Evolutionary conservation across 2,113 vertebrate species (phyloP), one percentile per base, ranked within the genome.

Genomic region (Diphyllodes magnificus): DNA sequence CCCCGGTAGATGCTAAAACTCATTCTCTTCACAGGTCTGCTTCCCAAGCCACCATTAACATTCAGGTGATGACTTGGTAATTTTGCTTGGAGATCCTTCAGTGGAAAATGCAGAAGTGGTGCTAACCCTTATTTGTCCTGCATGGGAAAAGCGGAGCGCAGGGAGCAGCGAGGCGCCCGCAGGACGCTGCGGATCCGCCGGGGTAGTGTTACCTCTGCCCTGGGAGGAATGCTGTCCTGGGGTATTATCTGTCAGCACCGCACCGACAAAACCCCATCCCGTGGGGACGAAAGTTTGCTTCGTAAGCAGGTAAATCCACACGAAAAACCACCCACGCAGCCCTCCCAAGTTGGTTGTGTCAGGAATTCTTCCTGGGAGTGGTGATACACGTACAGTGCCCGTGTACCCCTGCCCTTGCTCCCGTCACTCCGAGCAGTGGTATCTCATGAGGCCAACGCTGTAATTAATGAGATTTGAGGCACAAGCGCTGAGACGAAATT

Each of bases 401-500:
- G 25, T 2, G 66, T 30, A 51, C 89, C 94, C 90, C 93, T 92
- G 94, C 92, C 94, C 96, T 97, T 86, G 91, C 94, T 93, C 90
- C 96, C 69, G 72, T 70, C 93, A 53, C 96, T 96, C 86, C 82
- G 54, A 96, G 93, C 94, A 77, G 51, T 92, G 86, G 69, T 54
- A 85, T 96, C 96, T 97, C 97, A 25, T 17, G 93, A 95, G 97
- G 95, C 95, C 88, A 77, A 15, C 69, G 56, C 77, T 97, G 96
- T 96, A 98, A 98, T 97, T 98, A 98, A 95, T 92, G 94, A 96
- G 96, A 96, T 96, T 88, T 89, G 91, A 97, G 97, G 94, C 94
- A 87, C 92, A 87, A 90, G 96, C 90, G 69, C 88, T 50, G 84
- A 96, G 96, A 61, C 82, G 92, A 96, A 96, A 77, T 94, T 79